Percentiles rank a stretch among this genome's conserved stretches.
Conservation (phyloP, 2,888 invertebrate genomes). For the Eumerus sabulonum region DNA sequence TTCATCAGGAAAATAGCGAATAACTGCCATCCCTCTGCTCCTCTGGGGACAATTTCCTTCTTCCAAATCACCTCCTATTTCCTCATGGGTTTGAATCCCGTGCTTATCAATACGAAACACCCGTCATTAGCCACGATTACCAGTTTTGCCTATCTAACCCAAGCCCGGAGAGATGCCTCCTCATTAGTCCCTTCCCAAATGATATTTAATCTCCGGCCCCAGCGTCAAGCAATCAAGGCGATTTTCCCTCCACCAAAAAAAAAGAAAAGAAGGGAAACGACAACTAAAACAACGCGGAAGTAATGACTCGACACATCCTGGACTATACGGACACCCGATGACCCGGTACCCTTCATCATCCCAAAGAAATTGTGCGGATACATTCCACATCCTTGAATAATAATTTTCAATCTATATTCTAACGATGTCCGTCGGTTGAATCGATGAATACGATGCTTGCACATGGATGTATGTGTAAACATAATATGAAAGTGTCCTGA, state of each 20-base stretch:
- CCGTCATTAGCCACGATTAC: constrained; percentile 58
- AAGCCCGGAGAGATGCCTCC: neutral
- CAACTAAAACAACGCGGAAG: constrained; percentile 46
- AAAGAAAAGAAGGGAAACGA: neutral
- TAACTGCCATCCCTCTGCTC: no score
- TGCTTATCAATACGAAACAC: constrained; percentile 51
- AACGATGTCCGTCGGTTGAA: constrained; percentile 66
- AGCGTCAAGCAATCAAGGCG: constrained; percentile 11
- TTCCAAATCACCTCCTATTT: constrained; percentile 1
- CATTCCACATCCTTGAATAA: constrained; percentile 59
- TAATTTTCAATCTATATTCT: constrained; percentile 68
- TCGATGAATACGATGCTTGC: constrained; percentile 55
- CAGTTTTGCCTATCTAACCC: constrained; percentile 12
- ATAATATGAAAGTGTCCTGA: constrained; percentile 52
- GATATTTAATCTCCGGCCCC: constrained; percentile 28
- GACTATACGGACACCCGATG: constrained; percentile 5
- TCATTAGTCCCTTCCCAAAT: constrained; percentile 30
- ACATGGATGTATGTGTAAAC: constrained; percentile 46
- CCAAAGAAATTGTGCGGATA: constrained; percentile 26
- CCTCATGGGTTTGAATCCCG: neutral
- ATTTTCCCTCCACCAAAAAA: neutral
- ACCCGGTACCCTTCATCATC: neutral
- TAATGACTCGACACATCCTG: constrained; percentile 30
- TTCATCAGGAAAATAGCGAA: no score
- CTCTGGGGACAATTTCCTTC: constrained; percentile 1